Percentiles rank a stretch among this genome's conserved stretches.
phyloP scores from a whole-genome alignment of 2,888 invertebrate genomes.

The Erebia palarica region DNA sequence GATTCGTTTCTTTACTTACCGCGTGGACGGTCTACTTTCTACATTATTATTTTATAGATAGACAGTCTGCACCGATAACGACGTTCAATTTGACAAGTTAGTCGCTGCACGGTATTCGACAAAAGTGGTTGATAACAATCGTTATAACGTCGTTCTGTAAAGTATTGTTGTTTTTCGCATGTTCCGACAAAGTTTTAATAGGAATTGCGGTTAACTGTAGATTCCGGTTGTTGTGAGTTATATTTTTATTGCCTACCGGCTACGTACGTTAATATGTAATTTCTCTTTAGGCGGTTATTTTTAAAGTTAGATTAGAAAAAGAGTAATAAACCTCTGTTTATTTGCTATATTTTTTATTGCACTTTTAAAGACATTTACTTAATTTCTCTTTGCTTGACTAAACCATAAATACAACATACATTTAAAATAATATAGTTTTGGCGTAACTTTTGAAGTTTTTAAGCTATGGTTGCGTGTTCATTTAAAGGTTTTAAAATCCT shows the following conservation, averaged over 20 bases:
- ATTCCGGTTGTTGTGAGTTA: background rate
- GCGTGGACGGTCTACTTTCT: slow-evolving; percentile 20
- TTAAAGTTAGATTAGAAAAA: background rate
- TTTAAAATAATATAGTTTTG: too few species aligned
- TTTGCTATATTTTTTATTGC: background rate
- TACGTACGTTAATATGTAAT: background rate
- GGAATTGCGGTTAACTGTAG: background rate
- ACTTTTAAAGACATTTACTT: background rate
- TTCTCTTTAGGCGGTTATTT: background rate
- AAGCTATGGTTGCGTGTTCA: too few species aligned
- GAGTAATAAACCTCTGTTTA: background rate
- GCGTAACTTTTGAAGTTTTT: too few species aligned
- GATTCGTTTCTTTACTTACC: background rate
- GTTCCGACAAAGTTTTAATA: background rate
- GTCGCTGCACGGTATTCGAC: slow-evolving; percentile 25
- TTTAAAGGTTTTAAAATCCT: too few species aligned
- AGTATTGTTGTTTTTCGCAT: slow-evolving; percentile 7
- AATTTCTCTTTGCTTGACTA: background rate
- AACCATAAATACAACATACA: too few species aligned
- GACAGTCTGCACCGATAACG: slow-evolving; percentile 27
- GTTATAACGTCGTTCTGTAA: slow-evolving; percentile 6
- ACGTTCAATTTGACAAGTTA: slow-evolving; percentile 31
- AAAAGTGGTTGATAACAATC: slow-evolving; percentile 30
- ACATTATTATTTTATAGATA: slow-evolving; percentile 26
- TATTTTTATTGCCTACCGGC: background rate